Base-by-base conservation (phyloP, 2,113 vertebrate species). In the Corapipo altera region DNA sequence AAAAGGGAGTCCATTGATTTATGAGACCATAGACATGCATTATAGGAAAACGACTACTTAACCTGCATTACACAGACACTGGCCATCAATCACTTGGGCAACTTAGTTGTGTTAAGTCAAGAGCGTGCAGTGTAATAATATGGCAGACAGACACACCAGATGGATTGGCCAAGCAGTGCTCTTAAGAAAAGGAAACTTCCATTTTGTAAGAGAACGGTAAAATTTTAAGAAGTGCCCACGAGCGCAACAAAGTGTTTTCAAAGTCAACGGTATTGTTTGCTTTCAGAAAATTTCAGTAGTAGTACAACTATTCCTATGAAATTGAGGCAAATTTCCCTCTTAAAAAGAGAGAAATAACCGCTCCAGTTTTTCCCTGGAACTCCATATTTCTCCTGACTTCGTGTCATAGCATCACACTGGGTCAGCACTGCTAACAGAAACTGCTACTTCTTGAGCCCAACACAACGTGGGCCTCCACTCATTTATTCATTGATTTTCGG, bases 61-160 rank as follows among this genome's bases (percentile, higher is more conserved):
- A 91, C 90, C 92, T 90, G 85, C 71, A 90, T 88, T 80, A 90
- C 52, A 83, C 92, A 92, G 90, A 90, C 73, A 89, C 26, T 13
- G 46, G 39, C 52, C 72, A 92, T 71, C 72, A 74, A 86, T 94
- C 85, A 94, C 57, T 52, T 39, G 24, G 27, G 75, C 71, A 90
- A 57, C 43, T 58, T 75, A 57, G 61, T 27, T 72, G 74, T 30
- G 55, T 85, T 64, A 86, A 88, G 65, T 72, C 76, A 90, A 86
- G 92, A 75, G 72, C 28, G 71, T 26, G 48, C 43, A 77, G 35
- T 74, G 59, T 15, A 83, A 65, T 85, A 91, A 75, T 61, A 83
- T 15, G 51, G 78, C 41, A 85, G 62, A 78, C 17, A 88, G 69
- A 86, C 57, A 86, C 57, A 80, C 35, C 57, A 83, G 59, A 74